Evolutionary conservation across 2,797 vertebrate genomes (phyloP).

Genomic region (Peromyscus eremicus): DNA sequence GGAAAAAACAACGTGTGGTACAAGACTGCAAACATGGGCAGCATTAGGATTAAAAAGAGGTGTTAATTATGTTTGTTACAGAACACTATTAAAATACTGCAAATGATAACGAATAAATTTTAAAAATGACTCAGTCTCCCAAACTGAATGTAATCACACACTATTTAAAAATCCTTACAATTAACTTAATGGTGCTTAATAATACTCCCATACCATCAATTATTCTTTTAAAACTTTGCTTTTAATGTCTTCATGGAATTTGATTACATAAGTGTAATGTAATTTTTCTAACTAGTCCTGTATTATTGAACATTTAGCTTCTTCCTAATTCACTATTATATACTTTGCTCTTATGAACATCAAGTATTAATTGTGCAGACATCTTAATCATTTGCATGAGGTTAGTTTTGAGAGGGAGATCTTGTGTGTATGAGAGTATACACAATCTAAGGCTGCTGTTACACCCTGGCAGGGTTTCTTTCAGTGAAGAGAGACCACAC

Average conservation of each 20-base stretch:
- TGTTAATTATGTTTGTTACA: neutral
- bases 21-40: neutral
- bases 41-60: neutral
- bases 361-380: constrained; percentile 54
- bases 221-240: constrained; percentile 71
- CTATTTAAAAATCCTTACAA: constrained; percentile 57
- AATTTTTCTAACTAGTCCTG: constrained; percentile 62
- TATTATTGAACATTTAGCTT: constrained; percentile 64
- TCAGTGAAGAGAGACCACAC: neutral
- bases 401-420: neutral
- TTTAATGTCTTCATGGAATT: constrained; percentile 43
- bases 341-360: constrained; percentile 60
- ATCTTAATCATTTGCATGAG: constrained; percentile 61
- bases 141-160: constrained; percentile 46
- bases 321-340: constrained; percentile 65
- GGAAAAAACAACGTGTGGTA: neutral
- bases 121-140: constrained; percentile 12
- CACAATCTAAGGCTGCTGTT: neutral
- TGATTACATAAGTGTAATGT: constrained; percentile 58
- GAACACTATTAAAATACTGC: neutral
- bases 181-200: constrained; percentile 66
- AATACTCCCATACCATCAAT: constrained; percentile 54
- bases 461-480: neutral
- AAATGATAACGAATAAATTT: neutral
- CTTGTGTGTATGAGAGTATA: neutral